These are phyloP conservation scores for Brachionus rubens DNA, from an alignment of 1,140 invertebrate genomes.

Conservation along the genomic window DNA sequence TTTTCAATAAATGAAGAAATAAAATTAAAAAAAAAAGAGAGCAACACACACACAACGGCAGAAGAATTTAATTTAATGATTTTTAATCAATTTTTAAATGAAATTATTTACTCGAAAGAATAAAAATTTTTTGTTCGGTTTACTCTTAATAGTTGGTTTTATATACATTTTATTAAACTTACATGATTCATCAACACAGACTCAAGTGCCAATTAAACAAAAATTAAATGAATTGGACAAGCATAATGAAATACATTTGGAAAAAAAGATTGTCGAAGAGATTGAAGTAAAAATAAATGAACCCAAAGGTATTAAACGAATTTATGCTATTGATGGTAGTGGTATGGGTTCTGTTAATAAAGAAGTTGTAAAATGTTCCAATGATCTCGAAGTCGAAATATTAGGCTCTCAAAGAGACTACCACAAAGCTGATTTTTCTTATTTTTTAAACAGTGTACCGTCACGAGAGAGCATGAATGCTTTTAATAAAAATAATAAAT, in stretches of 20 bases:
- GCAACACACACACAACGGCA: too few relatives aligned
- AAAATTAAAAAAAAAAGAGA: too few relatives aligned
- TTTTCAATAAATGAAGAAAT: too few relatives aligned
- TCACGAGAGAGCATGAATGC: conserved; percentile 16
- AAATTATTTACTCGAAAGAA: conserved; percentile 16
- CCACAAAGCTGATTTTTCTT: conserved; percentile 31
- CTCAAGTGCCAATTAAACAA: too few relatives aligned
- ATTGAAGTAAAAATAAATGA: not conserved
- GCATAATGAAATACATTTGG: not conserved
- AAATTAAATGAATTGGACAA: too few relatives aligned
- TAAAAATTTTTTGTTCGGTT: not conserved
- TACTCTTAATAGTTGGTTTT: not conserved
- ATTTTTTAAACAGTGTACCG: conserved; percentile 34
- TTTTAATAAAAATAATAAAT: conserved; percentile 9
- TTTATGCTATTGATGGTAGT: conserved; percentile 22
- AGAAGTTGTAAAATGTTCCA: conserved; percentile 13
- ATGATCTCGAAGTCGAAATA: conserved; percentile 32
- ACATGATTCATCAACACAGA: not conserved
- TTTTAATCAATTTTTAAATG: not conserved
- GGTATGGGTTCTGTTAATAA: conserved; percentile 17
- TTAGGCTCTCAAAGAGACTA: not conserved
- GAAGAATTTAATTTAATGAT: too few relatives aligned
- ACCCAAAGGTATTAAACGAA: not conserved
- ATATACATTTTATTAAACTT: not conserved
- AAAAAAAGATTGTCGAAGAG: not conserved